phyloP scores from a whole-genome alignment of 1,140 invertebrate species.

The Cecropterus lyciades region DNA sequence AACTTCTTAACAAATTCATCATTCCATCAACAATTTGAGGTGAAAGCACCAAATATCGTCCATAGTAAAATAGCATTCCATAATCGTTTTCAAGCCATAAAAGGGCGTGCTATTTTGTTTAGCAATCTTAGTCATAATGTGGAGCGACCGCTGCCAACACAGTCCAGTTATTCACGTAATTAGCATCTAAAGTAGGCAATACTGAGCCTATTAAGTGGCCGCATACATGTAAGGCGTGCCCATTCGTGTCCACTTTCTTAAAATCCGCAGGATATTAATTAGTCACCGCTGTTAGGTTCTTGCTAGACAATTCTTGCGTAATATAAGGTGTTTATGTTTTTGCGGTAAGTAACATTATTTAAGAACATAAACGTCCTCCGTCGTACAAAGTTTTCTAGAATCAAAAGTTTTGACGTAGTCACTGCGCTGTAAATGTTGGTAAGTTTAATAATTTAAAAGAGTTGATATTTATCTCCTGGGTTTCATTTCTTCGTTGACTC shows the following conservation, averaged over 20 bases:
- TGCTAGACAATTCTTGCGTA: constrained; percentile 12
- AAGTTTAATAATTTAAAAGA: no score
- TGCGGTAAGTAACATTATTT: no score
- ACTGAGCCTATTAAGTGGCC: constrained; percentile 51
- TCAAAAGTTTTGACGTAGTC: no score
- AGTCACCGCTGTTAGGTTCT: constrained; percentile 39
- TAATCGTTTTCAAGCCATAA: constrained; percentile 8
- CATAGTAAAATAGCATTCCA: constrained; percentile 16
- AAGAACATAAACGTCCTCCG: no score
- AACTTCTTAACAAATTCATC: no score
- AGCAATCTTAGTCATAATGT: constrained; percentile 49
- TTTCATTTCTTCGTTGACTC: no score
- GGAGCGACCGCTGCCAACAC: constrained; percentile 57
- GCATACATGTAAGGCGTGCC: constrained; percentile 54
- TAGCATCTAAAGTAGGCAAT: constrained; percentile 67
- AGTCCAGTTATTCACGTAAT: constrained; percentile 62
- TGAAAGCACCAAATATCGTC: constrained; percentile 2
- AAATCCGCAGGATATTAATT: constrained; percentile 66
- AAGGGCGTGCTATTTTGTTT: constrained; percentile 48
- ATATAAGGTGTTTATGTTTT: no score
- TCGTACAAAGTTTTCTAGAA: no score
- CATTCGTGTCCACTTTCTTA: constrained; percentile 62
- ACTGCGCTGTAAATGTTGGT: no score
- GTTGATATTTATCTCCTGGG: no score
- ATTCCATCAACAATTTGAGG: not conserved